These are phyloP conservation scores for Heliconius hortense DNA, from an alignment of 2,888 invertebrate species.

Conservation along the genomic window DNA sequence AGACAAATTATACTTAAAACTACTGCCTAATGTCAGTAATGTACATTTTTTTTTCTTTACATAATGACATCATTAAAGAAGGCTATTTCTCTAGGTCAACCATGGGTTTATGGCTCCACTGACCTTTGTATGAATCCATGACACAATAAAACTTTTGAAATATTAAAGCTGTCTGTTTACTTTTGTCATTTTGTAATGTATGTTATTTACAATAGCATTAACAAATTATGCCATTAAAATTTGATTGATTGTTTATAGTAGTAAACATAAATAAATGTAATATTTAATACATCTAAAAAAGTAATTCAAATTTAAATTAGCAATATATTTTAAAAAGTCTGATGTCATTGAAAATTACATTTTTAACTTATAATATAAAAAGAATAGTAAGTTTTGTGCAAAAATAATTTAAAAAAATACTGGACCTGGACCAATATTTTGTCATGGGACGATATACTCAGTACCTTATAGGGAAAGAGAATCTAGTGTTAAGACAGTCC, in stretches of 20 bases:
- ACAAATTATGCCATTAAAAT: not conserved
- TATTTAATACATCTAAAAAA: too few species aligned
- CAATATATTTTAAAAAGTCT: too few species aligned
- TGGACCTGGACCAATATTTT: too few species aligned
- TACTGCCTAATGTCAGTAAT: not conserved
- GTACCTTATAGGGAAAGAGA: not conserved
- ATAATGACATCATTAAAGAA: conserved; percentile 43
- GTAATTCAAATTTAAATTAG: too few species aligned
- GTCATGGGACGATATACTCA: too few species aligned
- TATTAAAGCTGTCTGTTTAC: conserved; percentile 3
- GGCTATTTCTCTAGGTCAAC: conserved; percentile 43
- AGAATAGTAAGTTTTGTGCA: too few species aligned
- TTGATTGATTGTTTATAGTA: too few species aligned
- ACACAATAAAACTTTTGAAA: conserved; percentile 8
- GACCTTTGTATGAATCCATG: conserved; percentile 39
- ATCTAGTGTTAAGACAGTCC: too few species aligned
- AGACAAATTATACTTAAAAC: not conserved
- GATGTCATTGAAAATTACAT: too few species aligned
- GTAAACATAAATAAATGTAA: not conserved
- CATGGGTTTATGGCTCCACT: conserved; percentile 40
- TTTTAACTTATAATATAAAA: too few species aligned
- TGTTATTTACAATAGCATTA: not conserved
- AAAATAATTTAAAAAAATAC: too few species aligned
- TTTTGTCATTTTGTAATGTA: not conserved
- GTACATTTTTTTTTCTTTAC: conserved; percentile 13